Conservation (phyloP, 2,888 invertebrate species). For the Philaethria dido region DNA sequence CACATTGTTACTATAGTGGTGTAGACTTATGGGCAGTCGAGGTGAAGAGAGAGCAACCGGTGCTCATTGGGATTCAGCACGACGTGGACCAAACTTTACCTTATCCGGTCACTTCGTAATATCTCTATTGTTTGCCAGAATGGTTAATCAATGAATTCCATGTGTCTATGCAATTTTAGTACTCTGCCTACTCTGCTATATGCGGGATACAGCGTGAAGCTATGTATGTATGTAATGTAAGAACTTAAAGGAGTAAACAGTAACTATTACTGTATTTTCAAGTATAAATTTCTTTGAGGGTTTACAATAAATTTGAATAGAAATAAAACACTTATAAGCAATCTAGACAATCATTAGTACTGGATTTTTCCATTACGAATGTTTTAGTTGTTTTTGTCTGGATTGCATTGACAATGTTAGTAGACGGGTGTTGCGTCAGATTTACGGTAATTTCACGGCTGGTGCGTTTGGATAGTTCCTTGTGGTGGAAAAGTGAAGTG, state of each 20-base stretch:
- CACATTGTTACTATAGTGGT: conserved; percentile 59
- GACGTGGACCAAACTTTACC: conserved; percentile 69
- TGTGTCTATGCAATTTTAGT: neutral
- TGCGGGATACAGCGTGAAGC: too few species aligned
- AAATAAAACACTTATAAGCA: neutral
- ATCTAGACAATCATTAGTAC: conserved; percentile 6
- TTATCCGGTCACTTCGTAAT: conserved; percentile 75
- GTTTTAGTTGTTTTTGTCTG: conserved; percentile 38
- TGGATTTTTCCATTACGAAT: conserved; percentile 30
- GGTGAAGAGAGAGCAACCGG: conserved; percentile 51
- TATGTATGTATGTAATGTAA: too few species aligned
- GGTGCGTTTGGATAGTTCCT: conserved; percentile 69
- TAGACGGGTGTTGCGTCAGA: conserved; percentile 67
- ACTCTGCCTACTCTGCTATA: too few species aligned
- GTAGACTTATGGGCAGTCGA: conserved; percentile 57
- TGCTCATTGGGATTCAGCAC: conserved; percentile 76
- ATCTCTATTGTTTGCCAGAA: conserved; percentile 76
- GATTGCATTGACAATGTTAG: conserved; percentile 47
- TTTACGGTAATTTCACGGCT: conserved; percentile 80
- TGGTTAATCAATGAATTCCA: conserved; percentile 49
- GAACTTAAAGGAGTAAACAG: neutral
- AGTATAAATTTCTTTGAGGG: neutral
- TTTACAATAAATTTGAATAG: neutral
- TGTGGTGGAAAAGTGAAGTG: conserved; percentile 79
- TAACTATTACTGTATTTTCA: neutral